These are phyloP conservation scores for Indicator indicator DNA, from an alignment of 2,113 vertebrate genomes.

Conservation along the genomic window DNA sequence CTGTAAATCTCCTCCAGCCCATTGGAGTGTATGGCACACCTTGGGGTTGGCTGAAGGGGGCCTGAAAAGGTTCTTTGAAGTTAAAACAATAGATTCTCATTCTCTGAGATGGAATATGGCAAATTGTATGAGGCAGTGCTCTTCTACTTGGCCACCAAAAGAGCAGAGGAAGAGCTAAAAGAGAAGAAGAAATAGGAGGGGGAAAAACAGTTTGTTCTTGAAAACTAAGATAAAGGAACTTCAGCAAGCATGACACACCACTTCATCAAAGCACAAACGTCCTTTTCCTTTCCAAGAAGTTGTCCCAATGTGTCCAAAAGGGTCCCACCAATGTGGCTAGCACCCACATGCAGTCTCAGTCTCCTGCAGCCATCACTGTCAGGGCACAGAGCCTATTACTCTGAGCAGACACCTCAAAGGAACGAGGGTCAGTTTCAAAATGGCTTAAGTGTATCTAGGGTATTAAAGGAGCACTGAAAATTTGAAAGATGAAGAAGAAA, in stretches of 20 bases:
- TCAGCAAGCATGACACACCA: background rate
- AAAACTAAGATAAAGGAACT: background rate
- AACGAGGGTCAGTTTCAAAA: background rate
- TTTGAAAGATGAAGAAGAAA: background rate
- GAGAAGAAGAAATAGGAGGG: background rate
- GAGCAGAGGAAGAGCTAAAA: background rate
- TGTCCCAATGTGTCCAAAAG: background rate
- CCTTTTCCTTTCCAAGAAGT: background rate
- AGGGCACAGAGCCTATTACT: background rate
- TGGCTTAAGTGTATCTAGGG: background rate
- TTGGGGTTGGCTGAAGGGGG: background rate
- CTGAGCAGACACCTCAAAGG: background rate
- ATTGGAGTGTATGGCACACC: background rate
- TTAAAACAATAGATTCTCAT: background rate
- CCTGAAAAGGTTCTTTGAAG: background rate
- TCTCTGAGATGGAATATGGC: background rate
- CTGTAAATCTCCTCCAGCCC: background rate
- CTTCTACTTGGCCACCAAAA: background rate
- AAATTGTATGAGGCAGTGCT: background rate
- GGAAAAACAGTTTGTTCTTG: background rate
- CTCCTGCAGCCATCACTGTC: background rate
- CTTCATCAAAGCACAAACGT: background rate
- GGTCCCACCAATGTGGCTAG: background rate
- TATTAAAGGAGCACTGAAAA: background rate
- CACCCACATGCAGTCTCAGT: rapidly evolving